Evolutionary conservation across 2,888 invertebrate genomes (phyloP).

Genomic region (Heteromurus nitidus): DNA sequence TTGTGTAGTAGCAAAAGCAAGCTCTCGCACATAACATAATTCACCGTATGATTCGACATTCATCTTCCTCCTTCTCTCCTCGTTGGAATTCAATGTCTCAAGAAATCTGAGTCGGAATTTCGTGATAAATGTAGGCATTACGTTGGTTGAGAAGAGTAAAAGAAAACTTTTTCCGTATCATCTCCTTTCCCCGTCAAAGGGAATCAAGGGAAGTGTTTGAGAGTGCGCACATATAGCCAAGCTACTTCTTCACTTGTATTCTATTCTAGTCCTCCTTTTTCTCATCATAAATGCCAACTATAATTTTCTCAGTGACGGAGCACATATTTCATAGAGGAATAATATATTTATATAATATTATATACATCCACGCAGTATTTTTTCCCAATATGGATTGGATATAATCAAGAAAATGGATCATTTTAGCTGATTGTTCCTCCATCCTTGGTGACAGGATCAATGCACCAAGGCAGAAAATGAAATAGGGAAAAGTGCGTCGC

Average conservation of each 20-base stretch:
- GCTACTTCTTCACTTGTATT: not conserved
- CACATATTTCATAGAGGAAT: too few relatives aligned
- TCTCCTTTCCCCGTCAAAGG: slow-evolving; percentile 35
- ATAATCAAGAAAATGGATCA: slow-evolving; percentile 58
- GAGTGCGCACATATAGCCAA: slow-evolving; percentile 9
- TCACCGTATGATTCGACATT: not conserved
- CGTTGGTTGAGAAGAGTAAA: too few relatives aligned
- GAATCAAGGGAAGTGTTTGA: slow-evolving; percentile 54
- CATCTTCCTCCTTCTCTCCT: not conserved
- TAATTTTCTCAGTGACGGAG: not conserved
- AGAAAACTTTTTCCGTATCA: not conserved
- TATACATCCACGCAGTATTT: too few relatives aligned
- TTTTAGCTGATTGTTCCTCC: slow-evolving; percentile 41
- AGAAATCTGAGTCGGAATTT: slow-evolving; percentile 18
- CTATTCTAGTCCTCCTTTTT: too few relatives aligned
- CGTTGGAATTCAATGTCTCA: slow-evolving; percentile 1
- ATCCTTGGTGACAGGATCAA: slow-evolving; percentile 23
- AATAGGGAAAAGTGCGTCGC: slow-evolving; percentile 21
- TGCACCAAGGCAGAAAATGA: slow-evolving; percentile 1
- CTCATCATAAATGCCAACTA: too few relatives aligned
- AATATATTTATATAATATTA: too few relatives aligned
- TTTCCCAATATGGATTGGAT: too few relatives aligned
- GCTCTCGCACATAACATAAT: not conserved
- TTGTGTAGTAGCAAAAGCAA: too few relatives aligned
- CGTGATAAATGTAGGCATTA: slow-evolving; percentile 19